Percentiles rank a stretch among this genome's conserved stretches.
phyloP scores from a whole-genome alignment of 2,113 vertebrate genomes.

The Nibea coibor region DNA sequence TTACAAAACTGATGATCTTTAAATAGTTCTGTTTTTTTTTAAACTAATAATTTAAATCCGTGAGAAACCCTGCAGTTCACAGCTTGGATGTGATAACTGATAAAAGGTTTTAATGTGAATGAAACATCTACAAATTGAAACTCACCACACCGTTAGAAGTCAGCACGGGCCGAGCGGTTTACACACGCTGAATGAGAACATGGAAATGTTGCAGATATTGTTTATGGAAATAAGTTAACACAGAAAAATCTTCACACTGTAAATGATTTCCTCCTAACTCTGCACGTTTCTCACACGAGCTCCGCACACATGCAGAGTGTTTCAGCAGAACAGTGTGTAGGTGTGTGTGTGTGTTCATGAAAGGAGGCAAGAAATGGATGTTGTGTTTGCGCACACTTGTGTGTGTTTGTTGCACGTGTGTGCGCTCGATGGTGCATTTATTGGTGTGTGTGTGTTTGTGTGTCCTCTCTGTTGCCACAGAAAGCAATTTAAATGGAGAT shows the following conservation, averaged over 20 bases:
- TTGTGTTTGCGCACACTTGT: background rate
- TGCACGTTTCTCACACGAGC: background rate
- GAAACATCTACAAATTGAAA: too few species aligned
- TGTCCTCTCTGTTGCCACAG: conserved; percentile 32
- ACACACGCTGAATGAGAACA: background rate
- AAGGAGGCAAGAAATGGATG: conserved; percentile 7
- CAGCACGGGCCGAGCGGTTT: background rate
- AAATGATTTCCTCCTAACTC: background rate
- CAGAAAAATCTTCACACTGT: background rate
- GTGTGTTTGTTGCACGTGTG: background rate
- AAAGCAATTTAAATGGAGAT: conserved; percentile 74
- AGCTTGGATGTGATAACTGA: too few species aligned
- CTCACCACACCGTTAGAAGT: too few species aligned
- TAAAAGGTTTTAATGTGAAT: too few species aligned
- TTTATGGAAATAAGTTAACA: background rate
- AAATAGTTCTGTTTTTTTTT: too few species aligned
- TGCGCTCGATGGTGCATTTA: background rate
- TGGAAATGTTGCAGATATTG: background rate
- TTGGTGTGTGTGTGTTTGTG: background rate
- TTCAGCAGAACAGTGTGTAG: background rate
- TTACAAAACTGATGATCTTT: too few species aligned
- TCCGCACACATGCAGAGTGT: too few species aligned
- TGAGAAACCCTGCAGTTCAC: too few species aligned
- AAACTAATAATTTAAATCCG: too few species aligned
- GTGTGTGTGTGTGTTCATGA: conserved; percentile 8